These are phyloP conservation scores for Pseudorectes ferrugineus DNA, from an alignment of 2,113 vertebrate species.

Conservation along the genomic window DNA sequence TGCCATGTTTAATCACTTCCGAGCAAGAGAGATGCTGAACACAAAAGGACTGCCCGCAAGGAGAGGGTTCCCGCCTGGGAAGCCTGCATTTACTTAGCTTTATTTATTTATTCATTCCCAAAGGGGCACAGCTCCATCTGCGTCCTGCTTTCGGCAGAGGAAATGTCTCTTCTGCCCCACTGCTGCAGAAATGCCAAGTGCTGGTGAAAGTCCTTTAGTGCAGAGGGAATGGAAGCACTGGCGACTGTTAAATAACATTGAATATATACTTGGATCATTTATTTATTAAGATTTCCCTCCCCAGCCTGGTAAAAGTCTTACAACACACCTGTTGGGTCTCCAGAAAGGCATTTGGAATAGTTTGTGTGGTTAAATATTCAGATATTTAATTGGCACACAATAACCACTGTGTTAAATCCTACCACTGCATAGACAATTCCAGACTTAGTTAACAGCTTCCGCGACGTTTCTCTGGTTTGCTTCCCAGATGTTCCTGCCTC, in stretches of 20 bases:
- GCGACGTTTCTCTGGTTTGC: background rate
- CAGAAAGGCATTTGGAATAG: constrained; percentile 58
- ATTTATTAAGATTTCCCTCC: constrained; percentile 57
- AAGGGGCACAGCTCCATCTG: constrained; percentile 12
- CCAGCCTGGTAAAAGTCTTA: constrained; percentile 4
- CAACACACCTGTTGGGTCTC: constrained; percentile 22
- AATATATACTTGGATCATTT: constrained; percentile 58
- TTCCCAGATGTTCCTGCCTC: background rate
- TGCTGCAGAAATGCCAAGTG: background rate
- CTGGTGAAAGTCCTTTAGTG: constrained; percentile 21
- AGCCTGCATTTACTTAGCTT: constrained; percentile 13
- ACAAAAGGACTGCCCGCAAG: background rate
- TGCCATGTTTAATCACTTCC: constrained; percentile 60
- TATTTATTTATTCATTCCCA: constrained; percentile 50
- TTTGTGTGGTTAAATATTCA: constrained; percentile 71
- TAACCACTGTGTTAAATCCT: constrained; percentile 57
- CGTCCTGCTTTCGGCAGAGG: background rate
- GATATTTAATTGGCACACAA: constrained; percentile 66
- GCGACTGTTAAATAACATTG: constrained; percentile 16
- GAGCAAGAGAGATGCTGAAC: constrained; percentile 8
- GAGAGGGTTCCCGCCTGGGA: constrained; percentile 29
- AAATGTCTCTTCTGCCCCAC: background rate
- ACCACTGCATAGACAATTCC: constrained; percentile 15
- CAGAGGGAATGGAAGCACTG: background rate
- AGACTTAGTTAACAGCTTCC: constrained; percentile 14